These are phyloP conservation scores for Batillaria attramentaria DNA, from an alignment of 1,140 invertebrate species.

Conservation along the genomic window DNA sequence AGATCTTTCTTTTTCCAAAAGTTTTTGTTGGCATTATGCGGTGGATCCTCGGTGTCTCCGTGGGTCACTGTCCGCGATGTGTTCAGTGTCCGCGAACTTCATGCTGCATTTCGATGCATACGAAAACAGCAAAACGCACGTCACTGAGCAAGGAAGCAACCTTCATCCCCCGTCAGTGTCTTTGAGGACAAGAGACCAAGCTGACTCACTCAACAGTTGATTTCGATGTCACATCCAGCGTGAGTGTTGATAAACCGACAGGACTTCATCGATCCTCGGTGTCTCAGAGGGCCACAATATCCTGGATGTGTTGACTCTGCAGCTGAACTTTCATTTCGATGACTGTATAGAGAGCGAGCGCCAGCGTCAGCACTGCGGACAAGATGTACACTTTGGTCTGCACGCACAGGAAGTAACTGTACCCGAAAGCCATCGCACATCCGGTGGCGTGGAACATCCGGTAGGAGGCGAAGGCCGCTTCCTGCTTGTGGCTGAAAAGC, in stretches of 20 bases:
- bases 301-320: conserved; percentile 65
- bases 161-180: no score
- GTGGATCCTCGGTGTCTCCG: no score
- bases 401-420: conserved; percentile 69
- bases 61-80: no score
- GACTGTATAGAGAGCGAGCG: conserved; percentile 61
- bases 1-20: no score
- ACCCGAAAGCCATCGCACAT: conserved; percentile 68
- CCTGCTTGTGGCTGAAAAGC: conserved; percentile 66
- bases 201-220: not conserved
- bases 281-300: conserved; percentile 64
- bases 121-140: no score
- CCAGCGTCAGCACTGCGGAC: conserved; percentile 54
- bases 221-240: conserved; percentile 7
- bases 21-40: no score
- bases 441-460: conserved; percentile 69
- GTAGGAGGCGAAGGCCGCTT: conserved; percentile 68
- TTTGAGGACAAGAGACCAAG: not conserved
- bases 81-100: no score
- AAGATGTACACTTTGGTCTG: conserved; percentile 67
- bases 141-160: not conserved
- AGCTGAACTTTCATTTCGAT: conserved; percentile 68
- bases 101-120: no score
- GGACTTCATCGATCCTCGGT: not conserved
- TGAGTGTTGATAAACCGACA: not conserved